Base-by-base conservation (phyloP, 2,888 invertebrate genomes). In the Cheilosia vernalis region DNA sequence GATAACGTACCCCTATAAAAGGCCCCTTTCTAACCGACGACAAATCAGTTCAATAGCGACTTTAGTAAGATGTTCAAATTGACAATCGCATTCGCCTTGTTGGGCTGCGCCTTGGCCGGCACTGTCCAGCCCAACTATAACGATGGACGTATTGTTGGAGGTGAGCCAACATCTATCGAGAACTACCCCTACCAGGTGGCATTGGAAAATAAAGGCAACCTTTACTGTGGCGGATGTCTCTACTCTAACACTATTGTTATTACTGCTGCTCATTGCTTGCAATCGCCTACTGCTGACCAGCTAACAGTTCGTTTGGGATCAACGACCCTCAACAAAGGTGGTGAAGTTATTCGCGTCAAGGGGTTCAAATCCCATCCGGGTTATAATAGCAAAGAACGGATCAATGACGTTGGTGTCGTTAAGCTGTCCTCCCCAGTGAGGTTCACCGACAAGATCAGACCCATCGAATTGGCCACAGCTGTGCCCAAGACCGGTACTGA, bases 171-270 rank as follows among this genome's bases (percentile, higher is more conserved):
- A 13, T 87, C 89, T 7, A 93, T 93, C 70, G 88, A 89, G 27
- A 88, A 88, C 1, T 90, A 90, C 87, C 93, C 93, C 9, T 92
- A 92, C 80, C 93, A 93, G 90, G 91, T 93, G 1, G 93, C 93
- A 0, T 79, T 93, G 15, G 90, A 91, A 79, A 89, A 87, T 42
- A 84, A 87, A 5, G 90, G 89, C 10, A 80, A 64, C n/a, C 93
- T 93, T 81, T 90, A 90, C 82, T 93, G 93, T 70, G 93, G 93
- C 33, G 93, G 92, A 37, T 91, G 92, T n/a, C 89, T 93, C 56
- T 89, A 93, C 81, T 88, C 87, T 10, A 51, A 84, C 2, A 88
- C 88, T 10, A 90, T 88, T 6, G 87, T 93, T 7, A 67, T 93
- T 30, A 93, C 93, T 2, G 93, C 93, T 24, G 93, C 92, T 79